Percentiles rank a stretch among this genome's conserved stretches.
Conservation (phyloP, 2,113 vertebrate genomes). For the Procavia capensis region DNA sequence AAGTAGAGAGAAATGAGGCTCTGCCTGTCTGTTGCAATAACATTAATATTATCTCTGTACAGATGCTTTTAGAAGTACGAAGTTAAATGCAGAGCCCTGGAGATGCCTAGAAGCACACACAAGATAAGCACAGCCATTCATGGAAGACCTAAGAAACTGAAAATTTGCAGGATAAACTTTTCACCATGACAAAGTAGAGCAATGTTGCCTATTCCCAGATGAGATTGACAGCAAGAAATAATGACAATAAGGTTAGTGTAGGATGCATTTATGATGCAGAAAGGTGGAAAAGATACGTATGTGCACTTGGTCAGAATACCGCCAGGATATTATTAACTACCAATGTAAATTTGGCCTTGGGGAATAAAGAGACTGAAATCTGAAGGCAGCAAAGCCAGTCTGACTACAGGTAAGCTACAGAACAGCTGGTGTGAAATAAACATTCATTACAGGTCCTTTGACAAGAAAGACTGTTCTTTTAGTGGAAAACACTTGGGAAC, state of each 20-base stretch:
- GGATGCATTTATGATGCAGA: background rate
- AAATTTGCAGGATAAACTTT: constrained; percentile 69
- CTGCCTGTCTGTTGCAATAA: constrained; percentile 74
- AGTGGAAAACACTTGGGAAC: background rate
- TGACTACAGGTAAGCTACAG: background rate
- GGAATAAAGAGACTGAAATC: background rate
- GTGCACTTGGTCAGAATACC: background rate
- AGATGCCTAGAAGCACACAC: constrained; percentile 73
- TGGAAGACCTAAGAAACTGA: constrained; percentile 58
- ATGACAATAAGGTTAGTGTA: constrained; percentile 15
- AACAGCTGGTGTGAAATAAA: background rate
- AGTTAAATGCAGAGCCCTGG: constrained; percentile 76
- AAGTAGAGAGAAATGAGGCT: constrained; percentile 70
- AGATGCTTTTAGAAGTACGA: constrained; percentile 58
- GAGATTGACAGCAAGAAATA: constrained; percentile 61
- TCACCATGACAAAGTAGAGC: constrained; percentile 69
- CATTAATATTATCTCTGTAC: constrained; percentile 71
- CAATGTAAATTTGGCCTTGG: background rate
- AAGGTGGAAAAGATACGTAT: background rate
- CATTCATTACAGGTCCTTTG: background rate
- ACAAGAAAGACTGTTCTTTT: background rate
- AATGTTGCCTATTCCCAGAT: background rate
- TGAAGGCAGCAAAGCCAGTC: background rate
- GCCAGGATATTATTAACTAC: constrained; percentile 6
- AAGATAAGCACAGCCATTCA: constrained; percentile 66